Percentiles rank a stretch among this genome's conserved stretches.
Evolutionary conservation across 2,113 vertebrate species (phyloP).

Genomic region (Pterophyllum scalare): DNA sequence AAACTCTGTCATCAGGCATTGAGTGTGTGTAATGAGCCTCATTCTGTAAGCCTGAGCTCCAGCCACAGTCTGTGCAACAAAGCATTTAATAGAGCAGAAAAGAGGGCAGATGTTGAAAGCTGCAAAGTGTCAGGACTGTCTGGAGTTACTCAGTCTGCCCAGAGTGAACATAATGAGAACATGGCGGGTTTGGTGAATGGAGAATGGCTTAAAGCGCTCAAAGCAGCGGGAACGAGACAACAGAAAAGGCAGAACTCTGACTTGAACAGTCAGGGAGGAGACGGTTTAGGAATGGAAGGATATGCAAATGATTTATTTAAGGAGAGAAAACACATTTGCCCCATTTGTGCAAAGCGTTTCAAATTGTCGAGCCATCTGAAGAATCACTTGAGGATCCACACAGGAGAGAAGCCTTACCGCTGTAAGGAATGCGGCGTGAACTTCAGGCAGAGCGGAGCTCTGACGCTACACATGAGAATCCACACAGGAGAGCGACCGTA

Average conservation of each 20-base stretch:
- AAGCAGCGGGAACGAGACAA: background rate
- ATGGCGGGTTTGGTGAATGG: background rate
- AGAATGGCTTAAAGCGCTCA: background rate
- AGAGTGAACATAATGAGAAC: background rate
- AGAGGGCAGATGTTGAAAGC: background rate
- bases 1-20: background rate
- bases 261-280: background rate
- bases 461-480: background rate
- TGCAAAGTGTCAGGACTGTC: background rate
- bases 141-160: background rate
- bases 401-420: background rate
- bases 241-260: background rate
- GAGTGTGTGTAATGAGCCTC: background rate
- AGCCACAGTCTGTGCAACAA: background rate
- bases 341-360: background rate
- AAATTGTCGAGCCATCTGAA: slow-evolving; percentile 1
- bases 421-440: slow-evolving; percentile 1
- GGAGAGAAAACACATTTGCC: background rate
- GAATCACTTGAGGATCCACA: slow-evolving; percentile 2
- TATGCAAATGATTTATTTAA: background rate
- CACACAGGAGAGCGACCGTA: slow-evolving; percentile 5
- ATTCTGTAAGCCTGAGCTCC: background rate
- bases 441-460: background rate
- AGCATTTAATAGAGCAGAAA: background rate
- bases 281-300: background rate